Conservation (phyloP, 92 coral and sea anemone species). For the Umimayanthus chanpuru region DNA sequence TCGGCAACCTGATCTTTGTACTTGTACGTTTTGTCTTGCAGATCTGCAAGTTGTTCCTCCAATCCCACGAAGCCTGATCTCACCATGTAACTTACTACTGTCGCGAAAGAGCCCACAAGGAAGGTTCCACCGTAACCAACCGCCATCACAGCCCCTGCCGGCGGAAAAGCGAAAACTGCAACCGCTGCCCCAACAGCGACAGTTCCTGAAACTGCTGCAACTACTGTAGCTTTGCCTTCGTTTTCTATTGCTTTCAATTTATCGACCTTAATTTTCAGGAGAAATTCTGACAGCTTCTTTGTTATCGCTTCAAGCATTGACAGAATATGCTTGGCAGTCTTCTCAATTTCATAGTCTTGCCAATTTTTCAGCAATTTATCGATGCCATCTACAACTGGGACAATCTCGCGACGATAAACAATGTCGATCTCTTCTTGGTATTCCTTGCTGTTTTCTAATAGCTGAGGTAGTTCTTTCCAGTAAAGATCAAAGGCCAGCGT, state of each 20-base stretch:
- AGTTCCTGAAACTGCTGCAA: neutral
- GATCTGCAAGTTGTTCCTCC: neutral
- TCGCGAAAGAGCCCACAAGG: neutral
- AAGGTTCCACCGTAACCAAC: neutral
- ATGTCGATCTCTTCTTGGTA: neutral
- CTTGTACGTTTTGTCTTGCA: neutral
- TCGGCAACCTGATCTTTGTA: neutral
- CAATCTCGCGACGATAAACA: neutral
- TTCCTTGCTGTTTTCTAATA: neutral
- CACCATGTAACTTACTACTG: neutral
- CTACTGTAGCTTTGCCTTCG: neutral
- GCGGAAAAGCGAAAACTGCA: neutral
- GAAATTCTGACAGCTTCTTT: neutral
- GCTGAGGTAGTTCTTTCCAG: neutral
- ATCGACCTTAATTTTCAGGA: neutral
- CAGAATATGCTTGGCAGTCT: neutral
- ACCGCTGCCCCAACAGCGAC: neutral
- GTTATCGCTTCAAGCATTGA: neutral
- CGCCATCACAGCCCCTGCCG: neutral
- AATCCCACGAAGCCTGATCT: neutral
- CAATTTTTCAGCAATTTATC: neutral
- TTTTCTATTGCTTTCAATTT: neutral
- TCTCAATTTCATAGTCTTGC: neutral
- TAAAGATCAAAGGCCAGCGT: neutral
- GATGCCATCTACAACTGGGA: neutral